Conservation (phyloP, 2,797 vertebrate genomes). For the Enteromius argenteus region DNA sequence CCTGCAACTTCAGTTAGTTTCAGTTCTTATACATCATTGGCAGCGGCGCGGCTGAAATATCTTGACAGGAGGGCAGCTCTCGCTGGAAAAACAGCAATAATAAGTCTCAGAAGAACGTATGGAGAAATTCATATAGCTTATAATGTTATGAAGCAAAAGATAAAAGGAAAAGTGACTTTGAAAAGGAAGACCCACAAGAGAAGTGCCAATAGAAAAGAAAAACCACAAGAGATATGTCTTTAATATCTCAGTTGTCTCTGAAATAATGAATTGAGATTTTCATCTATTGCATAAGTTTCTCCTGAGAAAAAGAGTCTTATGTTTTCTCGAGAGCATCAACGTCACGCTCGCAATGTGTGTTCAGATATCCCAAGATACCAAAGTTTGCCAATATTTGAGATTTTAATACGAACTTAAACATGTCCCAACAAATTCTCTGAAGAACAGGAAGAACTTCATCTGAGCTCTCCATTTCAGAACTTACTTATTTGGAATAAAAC, state of each 20-base stretch:
- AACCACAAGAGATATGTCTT: constrained; percentile 12
- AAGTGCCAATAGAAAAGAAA: not conserved
- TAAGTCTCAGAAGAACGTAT: not conserved
- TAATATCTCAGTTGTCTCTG: not conserved
- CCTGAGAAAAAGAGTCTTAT: not conserved
- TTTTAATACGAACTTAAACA: not conserved
- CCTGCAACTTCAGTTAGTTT: not conserved
- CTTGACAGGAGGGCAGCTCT: constrained; percentile 35
- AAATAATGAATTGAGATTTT: not conserved
- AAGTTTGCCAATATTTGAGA: not conserved
- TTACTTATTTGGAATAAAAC: no score
- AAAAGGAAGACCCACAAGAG: not conserved
- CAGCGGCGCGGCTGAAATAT: not conserved
- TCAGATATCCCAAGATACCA: not conserved
- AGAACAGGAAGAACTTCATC: not conserved
- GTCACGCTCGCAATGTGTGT: not conserved
- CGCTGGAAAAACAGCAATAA: constrained; percentile 25
- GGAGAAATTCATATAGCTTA: constrained; percentile 10
- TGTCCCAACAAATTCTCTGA: not conserved
- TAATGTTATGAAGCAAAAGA: not conserved
- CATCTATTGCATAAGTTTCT: not conserved
- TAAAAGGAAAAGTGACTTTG: not conserved
- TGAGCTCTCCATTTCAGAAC: not conserved
- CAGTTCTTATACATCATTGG: constrained; percentile 20
- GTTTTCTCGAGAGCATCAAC: not conserved